A percentile compares a stretch with the other conserved stretches of the same genome.
phyloP scores from a whole-genome alignment of 1,140 invertebrate genomes.

The Hypsibius dujardini region DNA sequence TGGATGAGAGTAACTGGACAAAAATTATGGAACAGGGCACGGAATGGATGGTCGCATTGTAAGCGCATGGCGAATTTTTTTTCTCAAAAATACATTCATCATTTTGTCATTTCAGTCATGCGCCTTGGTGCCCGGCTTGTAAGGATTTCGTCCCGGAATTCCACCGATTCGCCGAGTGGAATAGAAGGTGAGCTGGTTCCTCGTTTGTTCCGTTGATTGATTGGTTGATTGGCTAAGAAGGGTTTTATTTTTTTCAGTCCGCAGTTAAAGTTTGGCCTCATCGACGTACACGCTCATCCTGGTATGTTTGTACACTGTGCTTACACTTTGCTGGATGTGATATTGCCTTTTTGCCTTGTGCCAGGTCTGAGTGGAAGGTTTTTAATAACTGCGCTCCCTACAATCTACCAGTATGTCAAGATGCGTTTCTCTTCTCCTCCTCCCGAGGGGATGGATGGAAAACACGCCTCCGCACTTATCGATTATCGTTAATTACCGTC shows the following conservation, averaged over 20 bases:
- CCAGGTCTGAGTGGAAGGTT: constrained; percentile 7
- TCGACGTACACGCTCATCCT: constrained; percentile 3
- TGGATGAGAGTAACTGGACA: background rate
- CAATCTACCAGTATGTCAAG: constrained; percentile 5
- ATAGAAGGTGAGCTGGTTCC: background rate
- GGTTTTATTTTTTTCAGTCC: background rate
- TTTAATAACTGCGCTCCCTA: background rate
- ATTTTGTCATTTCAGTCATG: background rate
- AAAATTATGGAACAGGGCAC: background rate
- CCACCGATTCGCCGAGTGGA: constrained; percentile 6
- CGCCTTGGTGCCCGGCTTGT: constrained; percentile 12
- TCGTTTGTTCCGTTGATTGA: too few relatives aligned
- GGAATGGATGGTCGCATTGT: constrained; percentile 16
- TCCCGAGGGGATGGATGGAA: too few relatives aligned
- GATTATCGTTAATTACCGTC: background rate
- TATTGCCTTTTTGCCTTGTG: constrained; percentile 5
- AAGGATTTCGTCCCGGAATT: constrained; percentile 1
- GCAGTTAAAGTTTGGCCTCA: background rate
- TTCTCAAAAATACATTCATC: background rate
- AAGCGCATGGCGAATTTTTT: background rate
- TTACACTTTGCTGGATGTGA: background rate
- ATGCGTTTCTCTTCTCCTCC: too few relatives aligned
- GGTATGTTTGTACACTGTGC: background rate
- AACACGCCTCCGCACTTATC: too few relatives aligned
- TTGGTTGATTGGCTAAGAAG: too few relatives aligned